These are phyloP conservation scores for Conistra vaccinii DNA, from an alignment of 2,888 invertebrate genomes.

Conservation along the genomic window DNA sequence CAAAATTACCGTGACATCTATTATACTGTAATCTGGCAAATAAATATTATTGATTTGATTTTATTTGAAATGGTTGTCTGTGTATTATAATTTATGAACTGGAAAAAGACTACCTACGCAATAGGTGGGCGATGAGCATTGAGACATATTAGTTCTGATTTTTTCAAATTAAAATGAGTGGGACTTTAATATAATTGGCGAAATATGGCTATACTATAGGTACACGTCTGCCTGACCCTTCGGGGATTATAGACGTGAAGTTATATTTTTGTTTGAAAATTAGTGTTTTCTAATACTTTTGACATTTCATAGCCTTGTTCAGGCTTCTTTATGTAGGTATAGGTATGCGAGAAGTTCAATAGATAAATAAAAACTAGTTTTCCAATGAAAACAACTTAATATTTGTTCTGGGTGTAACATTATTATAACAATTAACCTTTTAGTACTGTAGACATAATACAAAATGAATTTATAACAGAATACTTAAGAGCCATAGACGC, in stretches of 20 bases:
- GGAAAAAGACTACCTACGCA: slow-evolving; percentile 18
- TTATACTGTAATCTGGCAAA: too few species aligned
- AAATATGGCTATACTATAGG: too few species aligned
- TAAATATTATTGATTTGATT: too few species aligned
- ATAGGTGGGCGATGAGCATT: background rate
- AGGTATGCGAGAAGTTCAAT: background rate
- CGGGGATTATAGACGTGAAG: too few species aligned
- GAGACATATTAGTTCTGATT: background rate
- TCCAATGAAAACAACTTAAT: background rate
- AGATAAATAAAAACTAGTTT: slow-evolving; percentile 11
- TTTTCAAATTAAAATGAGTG: background rate
- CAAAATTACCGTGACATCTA: too few species aligned
- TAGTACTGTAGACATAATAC: background rate
- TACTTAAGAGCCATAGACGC: background rate
- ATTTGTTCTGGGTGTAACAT: background rate
- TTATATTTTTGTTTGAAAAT: background rate
- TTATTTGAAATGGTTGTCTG: background rate
- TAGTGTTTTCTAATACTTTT: slow-evolving; percentile 8
- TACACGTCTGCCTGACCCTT: too few species aligned
- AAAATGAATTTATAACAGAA: background rate
- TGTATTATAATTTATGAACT: slow-evolving; percentile 1
- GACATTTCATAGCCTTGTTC: slow-evolving; percentile 26
- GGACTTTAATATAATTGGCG: too few species aligned
- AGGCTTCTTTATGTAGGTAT: slow-evolving; percentile 11
- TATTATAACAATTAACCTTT: background rate